These are phyloP conservation scores for Nannoperca obscura DNA, from an alignment of 2,797 vertebrate species.

Conservation along the genomic window DNA sequence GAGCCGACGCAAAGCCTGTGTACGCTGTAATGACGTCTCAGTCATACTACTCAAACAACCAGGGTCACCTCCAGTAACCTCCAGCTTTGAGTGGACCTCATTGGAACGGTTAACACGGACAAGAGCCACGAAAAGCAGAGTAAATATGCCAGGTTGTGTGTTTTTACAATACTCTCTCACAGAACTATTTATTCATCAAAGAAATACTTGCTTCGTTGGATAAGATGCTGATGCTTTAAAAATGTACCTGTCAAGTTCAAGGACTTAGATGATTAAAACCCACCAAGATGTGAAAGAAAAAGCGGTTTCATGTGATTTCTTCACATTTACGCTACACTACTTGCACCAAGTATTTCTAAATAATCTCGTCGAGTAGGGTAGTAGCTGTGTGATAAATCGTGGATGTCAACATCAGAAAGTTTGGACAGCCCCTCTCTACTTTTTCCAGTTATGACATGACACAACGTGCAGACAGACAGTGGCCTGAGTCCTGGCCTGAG, in stretches of 20 bases:
- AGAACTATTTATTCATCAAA: too few relatives aligned
- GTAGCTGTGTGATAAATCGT: not conserved
- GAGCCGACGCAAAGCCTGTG: not conserved
- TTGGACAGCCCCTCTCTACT: conserved; percentile 28
- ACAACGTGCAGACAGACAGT: conserved; percentile 26
- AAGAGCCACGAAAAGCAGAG: not conserved
- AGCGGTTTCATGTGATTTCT: not conserved
- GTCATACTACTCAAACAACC: not conserved
- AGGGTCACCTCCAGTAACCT: too few relatives aligned
- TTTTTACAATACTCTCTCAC: not conserved
- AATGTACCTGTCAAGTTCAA: not conserved
- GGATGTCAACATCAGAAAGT: conserved; percentile 43
- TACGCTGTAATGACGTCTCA: not conserved
- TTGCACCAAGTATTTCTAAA: not conserved
- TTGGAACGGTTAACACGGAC: too few relatives aligned
- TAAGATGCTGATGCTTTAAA: not conserved
- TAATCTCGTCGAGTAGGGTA: not conserved
- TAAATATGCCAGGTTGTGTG: not conserved
- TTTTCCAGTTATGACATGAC: conserved; percentile 32
- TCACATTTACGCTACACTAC: not conserved
- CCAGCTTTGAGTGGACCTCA: not conserved
- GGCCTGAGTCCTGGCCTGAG: conserved; percentile 38
- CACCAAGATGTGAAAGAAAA: not conserved
- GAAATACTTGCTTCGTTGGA: not conserved
- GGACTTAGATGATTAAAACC: not conserved